phyloP scores from a whole-genome alignment of 2,888 invertebrate genomes.

The Abrostola tripartita region DNA sequence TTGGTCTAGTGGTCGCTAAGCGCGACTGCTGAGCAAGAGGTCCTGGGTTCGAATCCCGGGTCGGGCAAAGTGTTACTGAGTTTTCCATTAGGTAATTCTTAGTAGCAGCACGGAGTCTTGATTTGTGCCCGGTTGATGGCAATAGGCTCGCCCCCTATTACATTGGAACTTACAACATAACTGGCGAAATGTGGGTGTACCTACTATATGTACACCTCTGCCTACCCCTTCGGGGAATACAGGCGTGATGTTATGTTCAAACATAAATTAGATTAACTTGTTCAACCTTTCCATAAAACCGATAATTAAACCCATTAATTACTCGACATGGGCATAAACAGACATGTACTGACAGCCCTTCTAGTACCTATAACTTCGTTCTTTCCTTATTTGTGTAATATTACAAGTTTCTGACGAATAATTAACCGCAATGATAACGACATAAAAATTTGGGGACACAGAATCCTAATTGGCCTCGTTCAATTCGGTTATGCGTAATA shows the following conservation, averaged over 20 bases:
- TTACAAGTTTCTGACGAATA: constrained; percentile 16
- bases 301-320: constrained; percentile 21
- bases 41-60: too few relatives aligned
- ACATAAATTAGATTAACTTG: constrained; percentile 5
- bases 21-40: too few relatives aligned
- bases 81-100: too few relatives aligned
- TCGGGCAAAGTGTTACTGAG: too few relatives aligned
- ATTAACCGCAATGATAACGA: constrained; percentile 11
- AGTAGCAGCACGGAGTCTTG: too few relatives aligned
- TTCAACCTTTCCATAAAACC: constrained; percentile 21
- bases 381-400: constrained; percentile 35
- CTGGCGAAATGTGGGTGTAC: too few relatives aligned
- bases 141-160: too few relatives aligned
- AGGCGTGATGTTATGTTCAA: constrained; percentile 2
- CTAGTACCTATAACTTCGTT: constrained; percentile 1
- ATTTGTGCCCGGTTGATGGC: too few relatives aligned
- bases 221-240: too few relatives aligned
- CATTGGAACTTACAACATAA: too few relatives aligned
- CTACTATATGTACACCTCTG: too few relatives aligned
- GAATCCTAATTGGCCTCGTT: background rate
- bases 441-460: constrained; percentile 21
- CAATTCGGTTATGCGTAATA: background rate
- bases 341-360: constrained; percentile 12
- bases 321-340: constrained; percentile 25
- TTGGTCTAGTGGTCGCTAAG: too few relatives aligned